These are phyloP conservation scores for Tenthredo distinguenda DNA, from an alignment of 2,888 invertebrate genomes.

Conservation along the genomic window DNA sequence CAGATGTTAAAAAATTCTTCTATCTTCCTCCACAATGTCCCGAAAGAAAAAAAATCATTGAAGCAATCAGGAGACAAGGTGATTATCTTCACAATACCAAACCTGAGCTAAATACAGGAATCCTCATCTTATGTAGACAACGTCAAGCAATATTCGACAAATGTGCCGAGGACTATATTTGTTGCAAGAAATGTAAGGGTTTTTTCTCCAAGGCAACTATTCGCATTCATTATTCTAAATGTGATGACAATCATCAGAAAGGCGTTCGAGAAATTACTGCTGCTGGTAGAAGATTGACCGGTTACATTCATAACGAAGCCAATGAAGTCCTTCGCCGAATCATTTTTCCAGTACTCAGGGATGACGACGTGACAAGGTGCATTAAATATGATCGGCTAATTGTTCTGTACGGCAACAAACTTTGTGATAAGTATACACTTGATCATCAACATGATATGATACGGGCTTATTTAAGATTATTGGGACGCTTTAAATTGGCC, in stretches of 20 bases:
- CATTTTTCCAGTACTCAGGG: constrained; percentile 51
- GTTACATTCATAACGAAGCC: constrained; percentile 48
- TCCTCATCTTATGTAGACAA: constrained; percentile 24
- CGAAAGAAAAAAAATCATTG: constrained; percentile 27
- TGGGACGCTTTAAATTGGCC: constrained; percentile 43
- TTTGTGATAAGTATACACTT: constrained; percentile 53
- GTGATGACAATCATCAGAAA: constrained; percentile 42
- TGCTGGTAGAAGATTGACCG: constrained; percentile 45
- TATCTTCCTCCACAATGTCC: constrained; percentile 23
- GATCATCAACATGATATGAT: constrained; percentile 53
- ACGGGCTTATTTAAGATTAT: constrained; percentile 40
- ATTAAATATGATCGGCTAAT: constrained; percentile 50
- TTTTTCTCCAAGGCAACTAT: constrained; percentile 52
- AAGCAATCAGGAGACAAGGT: constrained; percentile 16
- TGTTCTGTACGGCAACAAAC: constrained; percentile 53
- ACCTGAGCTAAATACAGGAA: constrained; percentile 34
- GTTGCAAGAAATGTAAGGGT: constrained; percentile 53
- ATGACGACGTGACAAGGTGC: constrained; percentile 45
- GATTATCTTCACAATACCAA: constrained; percentile 41
- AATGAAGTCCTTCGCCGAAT: constrained; percentile 26
- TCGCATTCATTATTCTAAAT: constrained; percentile 53
- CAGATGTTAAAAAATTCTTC: constrained; percentile 12
- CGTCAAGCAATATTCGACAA: constrained; percentile 17
- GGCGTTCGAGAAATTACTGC: constrained; percentile 51
- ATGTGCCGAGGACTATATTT: constrained; percentile 22